phyloP scores from a whole-genome alignment of 2,113 vertebrate genomes.

The Amphilophus citrinellus region DNA sequence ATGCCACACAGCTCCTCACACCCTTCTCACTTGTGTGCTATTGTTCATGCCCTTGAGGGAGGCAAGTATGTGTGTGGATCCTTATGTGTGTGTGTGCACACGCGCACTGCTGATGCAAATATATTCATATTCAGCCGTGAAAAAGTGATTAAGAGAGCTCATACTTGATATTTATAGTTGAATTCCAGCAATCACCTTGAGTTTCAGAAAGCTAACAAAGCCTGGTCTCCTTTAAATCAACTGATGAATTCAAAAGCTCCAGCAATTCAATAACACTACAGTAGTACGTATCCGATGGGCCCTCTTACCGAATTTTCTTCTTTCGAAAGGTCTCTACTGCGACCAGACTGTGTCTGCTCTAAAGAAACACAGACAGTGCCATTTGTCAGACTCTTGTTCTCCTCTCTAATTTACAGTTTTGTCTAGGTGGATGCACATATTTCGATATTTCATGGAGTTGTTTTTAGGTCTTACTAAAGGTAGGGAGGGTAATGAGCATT shows the following conservation, averaged over 20 bases:
- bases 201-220: not conserved
- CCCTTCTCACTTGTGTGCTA: constrained; percentile 60
- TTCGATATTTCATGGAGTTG: not conserved
- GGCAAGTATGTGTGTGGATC: not conserved
- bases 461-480: not conserved
- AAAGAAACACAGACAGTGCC: not conserved
- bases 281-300: not conserved
- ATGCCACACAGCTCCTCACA: constrained; percentile 63
- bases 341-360: not conserved
- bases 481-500: too few relatives aligned
- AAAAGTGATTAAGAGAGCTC: constrained; percentile 31
- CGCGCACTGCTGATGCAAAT: constrained; percentile 18
- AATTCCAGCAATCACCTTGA: not conserved
- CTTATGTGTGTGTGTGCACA: not conserved
- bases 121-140: constrained; percentile 6
- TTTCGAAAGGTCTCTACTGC: not conserved
- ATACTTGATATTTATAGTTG: constrained; percentile 11
- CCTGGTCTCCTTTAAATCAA: not conserved
- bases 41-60: constrained; percentile 80
- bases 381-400: not conserved
- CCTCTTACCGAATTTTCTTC: not conserved
- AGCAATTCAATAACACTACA: not conserved
- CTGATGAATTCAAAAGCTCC: not conserved
- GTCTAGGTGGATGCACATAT: accelerated
- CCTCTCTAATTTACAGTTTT: not conserved